phyloP scores from a whole-genome alignment of 2,888 invertebrate species.

The Drepanosiphum platanoidis region DNA sequence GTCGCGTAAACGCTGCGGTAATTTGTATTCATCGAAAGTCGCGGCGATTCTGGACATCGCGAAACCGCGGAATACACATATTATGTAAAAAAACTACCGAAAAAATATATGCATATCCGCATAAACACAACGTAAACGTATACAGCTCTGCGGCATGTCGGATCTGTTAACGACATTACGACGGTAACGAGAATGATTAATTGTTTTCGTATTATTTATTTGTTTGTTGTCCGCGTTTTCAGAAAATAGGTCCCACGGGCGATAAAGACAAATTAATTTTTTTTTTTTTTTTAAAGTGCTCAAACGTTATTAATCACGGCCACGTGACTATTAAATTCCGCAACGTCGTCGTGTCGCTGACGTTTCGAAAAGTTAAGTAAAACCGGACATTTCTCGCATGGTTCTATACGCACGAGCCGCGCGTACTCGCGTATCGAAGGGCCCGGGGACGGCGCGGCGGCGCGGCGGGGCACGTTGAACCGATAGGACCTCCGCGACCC shows the following conservation, averaged over 20 bases:
- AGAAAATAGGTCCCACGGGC: constrained; percentile 29
- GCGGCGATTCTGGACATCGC: not conserved
- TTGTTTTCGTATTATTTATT: constrained; percentile 44
- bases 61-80: not conserved
- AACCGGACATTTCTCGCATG: constrained; percentile 48
- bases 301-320: constrained; percentile 56
- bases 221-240: not conserved
- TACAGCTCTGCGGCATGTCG: not conserved
- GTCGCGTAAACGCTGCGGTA: not conserved
- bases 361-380: constrained; percentile 44
- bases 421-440: constrained; percentile 5
- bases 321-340: constrained; percentile 47
- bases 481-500: constrained; percentile 17
- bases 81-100: constrained; percentile 19
- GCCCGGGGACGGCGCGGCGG: not conserved
- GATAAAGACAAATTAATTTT: constrained; percentile 57
- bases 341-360: constrained; percentile 52
- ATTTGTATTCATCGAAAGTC: constrained; percentile 23
- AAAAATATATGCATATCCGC: not conserved
- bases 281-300: constrained; percentile 55
- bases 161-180: constrained; percentile 38
- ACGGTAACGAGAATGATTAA: constrained; percentile 26
- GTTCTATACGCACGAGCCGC: not conserved
- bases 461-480: constrained; percentile 10
- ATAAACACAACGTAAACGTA: not conserved